Conservation (phyloP, 2,888 invertebrate genomes). For the Machimus rusticus region DNA sequence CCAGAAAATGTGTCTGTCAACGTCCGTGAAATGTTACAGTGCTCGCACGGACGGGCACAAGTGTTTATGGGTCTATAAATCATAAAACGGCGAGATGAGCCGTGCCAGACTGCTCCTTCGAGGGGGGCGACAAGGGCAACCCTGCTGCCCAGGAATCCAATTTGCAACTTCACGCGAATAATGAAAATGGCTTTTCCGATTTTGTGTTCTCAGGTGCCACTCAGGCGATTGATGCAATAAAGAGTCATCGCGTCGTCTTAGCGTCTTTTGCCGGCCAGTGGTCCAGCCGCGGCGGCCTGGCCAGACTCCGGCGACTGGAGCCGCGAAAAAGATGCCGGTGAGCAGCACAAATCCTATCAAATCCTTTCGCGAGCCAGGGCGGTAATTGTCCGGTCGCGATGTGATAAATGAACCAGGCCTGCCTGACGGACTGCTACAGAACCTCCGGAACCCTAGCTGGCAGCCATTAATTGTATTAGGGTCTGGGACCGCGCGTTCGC, state of each 20-base stretch:
- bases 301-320: neutral
- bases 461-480: constrained; percentile 9
- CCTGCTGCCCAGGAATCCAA: neutral
- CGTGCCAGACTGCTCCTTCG: neutral
- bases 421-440: neutral
- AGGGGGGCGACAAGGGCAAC: neutral
- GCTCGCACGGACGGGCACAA: constrained; percentile 1
- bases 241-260: neutral
- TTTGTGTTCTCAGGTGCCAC: neutral
- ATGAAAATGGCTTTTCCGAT: constrained; percentile 17
- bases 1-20: constrained; percentile 28
- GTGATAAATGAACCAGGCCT: constrained; percentile 3
- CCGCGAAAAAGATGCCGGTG: neutral
- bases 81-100: constrained; percentile 19
- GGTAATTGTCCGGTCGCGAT: neutral
- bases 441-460: neutral
- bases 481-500: neutral
- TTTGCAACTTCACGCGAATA: constrained; percentile 32
- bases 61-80: constrained; percentile 24
- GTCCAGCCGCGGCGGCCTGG: neutral
- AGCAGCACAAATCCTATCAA: neutral
- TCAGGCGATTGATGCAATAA: neutral
- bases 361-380: neutral
- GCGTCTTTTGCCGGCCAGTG: neutral
- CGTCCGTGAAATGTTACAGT: neutral